A percentile compares a stretch with the other conserved stretches of the same genome.
Evolutionary conservation across 2,888 invertebrate genomes (phyloP).

Genomic region (Harpagoxenus sublaevis): DNA sequence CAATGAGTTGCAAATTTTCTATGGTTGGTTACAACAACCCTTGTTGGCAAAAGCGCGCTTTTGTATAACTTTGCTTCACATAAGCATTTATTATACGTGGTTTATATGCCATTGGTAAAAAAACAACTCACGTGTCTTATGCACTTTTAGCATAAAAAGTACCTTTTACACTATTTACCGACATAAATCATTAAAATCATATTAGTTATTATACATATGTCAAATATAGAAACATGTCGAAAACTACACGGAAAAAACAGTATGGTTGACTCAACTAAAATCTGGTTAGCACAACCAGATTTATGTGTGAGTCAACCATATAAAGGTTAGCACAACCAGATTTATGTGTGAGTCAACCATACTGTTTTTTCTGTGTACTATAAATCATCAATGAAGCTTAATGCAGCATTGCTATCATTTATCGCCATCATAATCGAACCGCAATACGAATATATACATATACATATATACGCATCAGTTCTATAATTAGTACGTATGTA

Average conservation of each 20-base stretch:
- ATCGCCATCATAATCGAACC: slow-evolving; percentile 3
- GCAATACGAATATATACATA: neutral
- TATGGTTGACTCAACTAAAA: no score
- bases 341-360: no score
- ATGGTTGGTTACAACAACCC: neutral
- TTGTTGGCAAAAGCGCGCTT: neutral
- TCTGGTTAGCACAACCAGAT: no score
- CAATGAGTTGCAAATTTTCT: slow-evolving; percentile 33
- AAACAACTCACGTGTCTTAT: neutral
- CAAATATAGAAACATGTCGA: neutral
- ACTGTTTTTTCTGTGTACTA: no score
- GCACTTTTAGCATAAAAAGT: neutral
- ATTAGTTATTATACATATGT: neutral
- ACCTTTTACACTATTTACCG: neutral
- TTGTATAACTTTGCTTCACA: neutral
- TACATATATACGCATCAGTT: no score
- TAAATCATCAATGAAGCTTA: slow-evolving; percentile 20
- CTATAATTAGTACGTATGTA: no score
- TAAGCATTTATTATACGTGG: neutral
- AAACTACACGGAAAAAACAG: no score
- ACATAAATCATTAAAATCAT: neutral
- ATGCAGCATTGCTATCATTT: slow-evolving; percentile 18
- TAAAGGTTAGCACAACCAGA: no score
- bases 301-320: no score
- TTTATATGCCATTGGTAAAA: neutral